Base-by-base conservation (phyloP, 2,888 invertebrate species). In the Serrognathus titanus region DNA sequence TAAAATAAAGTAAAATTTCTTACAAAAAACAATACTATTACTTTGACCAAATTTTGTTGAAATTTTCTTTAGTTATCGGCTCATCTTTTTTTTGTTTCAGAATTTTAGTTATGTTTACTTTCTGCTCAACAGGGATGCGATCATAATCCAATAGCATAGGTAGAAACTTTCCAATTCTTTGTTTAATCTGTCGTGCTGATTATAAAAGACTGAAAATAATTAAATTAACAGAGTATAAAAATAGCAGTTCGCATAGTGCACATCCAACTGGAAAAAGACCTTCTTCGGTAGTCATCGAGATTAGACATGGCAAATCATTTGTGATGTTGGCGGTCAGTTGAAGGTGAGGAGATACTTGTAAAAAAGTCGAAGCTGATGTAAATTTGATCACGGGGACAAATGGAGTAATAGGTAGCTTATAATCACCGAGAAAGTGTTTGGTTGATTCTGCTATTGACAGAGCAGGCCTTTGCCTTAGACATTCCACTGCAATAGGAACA, bases 221-320 rank as follows among this genome's bases (percentile, higher is more conserved):
- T 39, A 11, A 13, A 10, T 48, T 8, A 48, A 43, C 45, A 51
- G 39, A 31, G 7, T 48, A 10, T 12, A 13, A 24, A 50, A 7
- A 40, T n/a, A 40, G 37, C 4, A 2, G 10, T 41, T 12, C 3
- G 47, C 41, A n/a, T 16, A 35, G 65, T 69, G 65, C 75, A 87
- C 88, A 81, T 67, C 84, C 83, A 43, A 83, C 85, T 20, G 87
- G 87, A 65, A 85, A 87, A 9, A 87, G 77, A 53, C 89, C 89
- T 71, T 89, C 89, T 55, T 88, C 84, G 3, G 83, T 81, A 0
- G 85, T 83, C 20, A 85, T 80, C 3, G 84, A 83, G 0, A 83
- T 80, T 52, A 89, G 78, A 79, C 88, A 85, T 0, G 90, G 89
- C 4, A 86, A 67, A 54, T 84, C 80, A 7, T 82, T 78, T 66